Base-by-base conservation (phyloP, 2,888 invertebrate genomes). In the Orthosia gothica region DNA sequence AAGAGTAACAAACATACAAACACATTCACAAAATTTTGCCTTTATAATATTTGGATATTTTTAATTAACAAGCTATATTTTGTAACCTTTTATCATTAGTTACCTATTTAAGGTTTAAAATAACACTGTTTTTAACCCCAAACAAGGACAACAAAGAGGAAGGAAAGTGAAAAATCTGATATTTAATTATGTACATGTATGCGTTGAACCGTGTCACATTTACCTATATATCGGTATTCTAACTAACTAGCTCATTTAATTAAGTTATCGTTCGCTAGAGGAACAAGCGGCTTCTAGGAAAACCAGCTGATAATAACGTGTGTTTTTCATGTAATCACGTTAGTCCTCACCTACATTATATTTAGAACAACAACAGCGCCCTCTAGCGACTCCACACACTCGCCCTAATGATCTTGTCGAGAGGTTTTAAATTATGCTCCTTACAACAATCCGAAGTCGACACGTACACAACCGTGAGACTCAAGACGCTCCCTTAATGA, bases 401-500 rank as follows among this genome's bases (percentile, higher is more conserved):
- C 83, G 82, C 89, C 91, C 92, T 95, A 95, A 95, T 94, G 95
- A 95, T 93, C 93, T 91, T 91, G 91, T 92, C 88, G 91, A 94
- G 94, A 93, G 93, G 92, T 95, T 96, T 94, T 93, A 94, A 96
- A 95, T 95, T 95, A 95, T 95, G 92, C 94, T 92, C 93, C 93
- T 93, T 90, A 95, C 92, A 95, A 96, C 95, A 95, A 95, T 95
- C 91, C 89, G 82, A 93, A 93, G 91, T 93, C 93, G 90, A 93
- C 94, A 93, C 93, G 93, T 93, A 92, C 90, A 92, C 91, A 93
- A 89, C 89, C 91, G 90, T 90, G 91, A 90, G 90, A 90, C 91
- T 91, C 89, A 91, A 93, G 93, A 91, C 92, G 91, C 89, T 91
- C 93, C 87, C 91, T 93, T 95, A 95, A 95, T 96, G 95, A 96